Percentiles rank a stretch among this genome's conserved stretches.
phyloP scores from a whole-genome alignment of 2,888 invertebrate genomes.

The Venusia cambrica region DNA sequence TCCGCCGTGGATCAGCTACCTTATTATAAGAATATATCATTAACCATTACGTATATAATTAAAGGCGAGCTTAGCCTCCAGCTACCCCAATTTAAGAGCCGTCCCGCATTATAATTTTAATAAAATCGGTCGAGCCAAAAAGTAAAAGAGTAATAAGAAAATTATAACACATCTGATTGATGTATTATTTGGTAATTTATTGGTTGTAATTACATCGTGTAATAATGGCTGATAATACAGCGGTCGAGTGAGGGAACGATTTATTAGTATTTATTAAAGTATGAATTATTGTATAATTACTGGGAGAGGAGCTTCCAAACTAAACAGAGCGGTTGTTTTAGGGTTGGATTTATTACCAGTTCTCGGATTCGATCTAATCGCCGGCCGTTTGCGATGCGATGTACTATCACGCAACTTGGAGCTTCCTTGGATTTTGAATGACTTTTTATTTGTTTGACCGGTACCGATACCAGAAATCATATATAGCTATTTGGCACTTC shows the following conservation, averaged over 20 bases:
- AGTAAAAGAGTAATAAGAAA: slow-evolving; percentile 65
- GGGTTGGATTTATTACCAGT: slow-evolving; percentile 71
- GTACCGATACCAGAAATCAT: too few relatives aligned
- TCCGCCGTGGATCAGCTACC: slow-evolving; percentile 75
- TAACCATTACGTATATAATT: slow-evolving; percentile 80
- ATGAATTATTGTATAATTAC: slow-evolving; percentile 81
- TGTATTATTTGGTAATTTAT: slow-evolving; percentile 81
- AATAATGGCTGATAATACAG: slow-evolving; percentile 75
- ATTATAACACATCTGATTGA: slow-evolving; percentile 81
- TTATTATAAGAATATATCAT: slow-evolving; percentile 80
- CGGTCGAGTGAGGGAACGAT: slow-evolving; percentile 62
- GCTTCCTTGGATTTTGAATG: slow-evolving; percentile 4
- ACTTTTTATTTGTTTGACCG: background rate
- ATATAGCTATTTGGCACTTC: too few relatives aligned
- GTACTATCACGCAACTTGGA: slow-evolving; percentile 12
- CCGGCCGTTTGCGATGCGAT: slow-evolving; percentile 50
- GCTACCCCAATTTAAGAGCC: slow-evolving; percentile 75
- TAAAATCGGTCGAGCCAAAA: slow-evolving; percentile 74
- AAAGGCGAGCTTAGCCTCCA: slow-evolving; percentile 68
- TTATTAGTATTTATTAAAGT: slow-evolving; percentile 81
- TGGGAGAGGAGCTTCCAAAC: slow-evolving; percentile 74
- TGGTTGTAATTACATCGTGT: slow-evolving; percentile 78
- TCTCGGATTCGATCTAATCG: slow-evolving; percentile 72
- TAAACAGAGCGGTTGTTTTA: slow-evolving; percentile 76
- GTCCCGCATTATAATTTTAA: slow-evolving; percentile 76